Evolutionary conservation across 2,797 vertebrate genomes (phyloP), one percentile per base, ranked within the genome.

Genomic region (Cacajao melanocephalus): DNA sequence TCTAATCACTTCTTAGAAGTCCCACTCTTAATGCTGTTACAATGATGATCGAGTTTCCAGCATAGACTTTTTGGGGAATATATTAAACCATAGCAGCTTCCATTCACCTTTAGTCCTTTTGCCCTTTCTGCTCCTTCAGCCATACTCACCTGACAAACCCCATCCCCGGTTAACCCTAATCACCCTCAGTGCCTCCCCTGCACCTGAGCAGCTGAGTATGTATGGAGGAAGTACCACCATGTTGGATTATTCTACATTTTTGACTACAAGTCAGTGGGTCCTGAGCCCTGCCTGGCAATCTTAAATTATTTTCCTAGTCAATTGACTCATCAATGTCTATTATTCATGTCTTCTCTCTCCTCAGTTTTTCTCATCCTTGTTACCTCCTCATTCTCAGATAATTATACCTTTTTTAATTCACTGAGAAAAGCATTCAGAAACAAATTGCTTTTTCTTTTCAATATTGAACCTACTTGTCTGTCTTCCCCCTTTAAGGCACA

Each of bases 251-350:
- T 55, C 28, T 48, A 5, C 76, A 39, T 61, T 52, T 20, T 3
- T 46, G 10, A 55, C 55, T 11, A 19, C 7, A 14, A 9, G 3
- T 30, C 33, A 14, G 4, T n/a, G 61, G 24, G 26, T 20, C 36
- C 78, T 4, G 20, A 44, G 46, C 28, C 41, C 82, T 75, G 64
- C 82, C 61, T 36, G 28, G 41, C 4, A 0, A 20, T 22, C 20
- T 57, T 30, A 9, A 50, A 0, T 50, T 10, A 33, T 55, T 24
- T 52, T 50, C 41, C 36, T 36, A 13, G 75, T 79, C 39, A 30
- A 1, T 44, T 41, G 30, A 30, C 44, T 70, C n/a, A n/a, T 20
- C 20, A 24, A 36, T 2, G 8, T 30, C 39, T 14, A 0, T 80
- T 46, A 58, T 24, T 92, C 57, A 30, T 24, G 17, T 57, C 64